Conservation (phyloP, 2,888 invertebrate species). For the Platycheirus rosarum region DNA sequence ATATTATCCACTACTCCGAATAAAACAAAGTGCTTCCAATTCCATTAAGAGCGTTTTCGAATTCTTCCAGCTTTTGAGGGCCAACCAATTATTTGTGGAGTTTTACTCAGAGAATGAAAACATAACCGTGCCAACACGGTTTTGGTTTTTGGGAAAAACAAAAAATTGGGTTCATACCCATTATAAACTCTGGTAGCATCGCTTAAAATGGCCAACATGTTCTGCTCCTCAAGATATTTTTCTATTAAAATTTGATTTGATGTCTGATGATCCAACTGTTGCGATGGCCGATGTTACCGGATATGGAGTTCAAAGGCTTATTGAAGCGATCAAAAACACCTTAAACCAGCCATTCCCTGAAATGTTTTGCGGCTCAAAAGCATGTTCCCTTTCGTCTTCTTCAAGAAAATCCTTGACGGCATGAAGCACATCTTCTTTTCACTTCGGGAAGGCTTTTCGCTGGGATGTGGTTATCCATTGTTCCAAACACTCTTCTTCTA, state of each 20-base stretch:
- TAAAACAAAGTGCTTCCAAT: slow-evolving; percentile 7
- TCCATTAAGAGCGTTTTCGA: slow-evolving; percentile 34
- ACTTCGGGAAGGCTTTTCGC: slow-evolving; percentile 19
- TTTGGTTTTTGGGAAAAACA: slow-evolving; percentile 11
- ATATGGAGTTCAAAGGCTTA: slow-evolving; percentile 9
- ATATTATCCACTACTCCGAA: slow-evolving; percentile 29
- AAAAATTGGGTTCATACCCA: slow-evolving; percentile 16
- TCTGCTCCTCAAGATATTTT: slow-evolving; percentile 9
- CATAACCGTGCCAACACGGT: slow-evolving; percentile 12
- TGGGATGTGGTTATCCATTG: slow-evolving; percentile 29
- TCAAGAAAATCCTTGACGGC: slow-evolving; percentile 30
- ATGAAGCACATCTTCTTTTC: slow-evolving; percentile 32
- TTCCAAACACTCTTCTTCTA: slow-evolving; percentile 34
- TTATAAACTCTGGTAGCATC: slow-evolving; percentile 11
- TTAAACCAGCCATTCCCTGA: too few species aligned
- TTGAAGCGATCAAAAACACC: too few species aligned
- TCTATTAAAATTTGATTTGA: slow-evolving; percentile 7
- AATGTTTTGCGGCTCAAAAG: too few species aligned
- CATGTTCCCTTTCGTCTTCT: too few species aligned
- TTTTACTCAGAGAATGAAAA: slow-evolving; percentile 5
- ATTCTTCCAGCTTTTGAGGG: slow-evolving; percentile 25
- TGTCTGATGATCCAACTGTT: slow-evolving; percentile 13
- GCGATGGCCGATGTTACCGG: slow-evolving; percentile 18
- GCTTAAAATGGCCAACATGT: slow-evolving; percentile 4
- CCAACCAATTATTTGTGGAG: slow-evolving; percentile 11